Evolutionary conservation across 2,888 invertebrate genomes (phyloP), one percentile per base, ranked within the genome.

Genomic region (Melanostoma scalare): DNA sequence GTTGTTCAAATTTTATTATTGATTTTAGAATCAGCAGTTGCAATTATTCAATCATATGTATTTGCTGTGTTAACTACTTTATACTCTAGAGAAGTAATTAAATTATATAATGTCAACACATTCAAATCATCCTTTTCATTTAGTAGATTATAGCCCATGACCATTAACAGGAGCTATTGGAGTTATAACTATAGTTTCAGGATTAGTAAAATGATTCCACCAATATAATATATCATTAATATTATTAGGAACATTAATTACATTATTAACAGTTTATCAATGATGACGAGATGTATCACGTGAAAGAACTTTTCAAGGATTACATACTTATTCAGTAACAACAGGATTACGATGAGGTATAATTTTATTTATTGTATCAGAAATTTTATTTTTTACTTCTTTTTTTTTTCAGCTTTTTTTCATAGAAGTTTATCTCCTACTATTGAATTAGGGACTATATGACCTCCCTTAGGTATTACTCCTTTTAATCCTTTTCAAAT

Each of bases 351-450:
- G 93, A 78, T 93, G 93, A 92, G 95, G 95, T 86, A 95, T 95
- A 93, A 94, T 95, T 89, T 89, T 95, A 92, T 95, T 95, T 93
- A 94, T 95, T 93, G 89, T 93, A 4, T 95, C 94, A 58, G 94
- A 95, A 93, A 90, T 95, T 86, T 91, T 94, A 86, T 94, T 93
- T 88, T 93, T 94, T 88, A 88, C 93, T 63, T 92, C 92, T n/a
- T 93, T 94, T 89, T 94, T 89, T 94, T 94, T 89, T 93, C 93
- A 91, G 91, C 90, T 79, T 87, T 89, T 56, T 86, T 88, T 78
- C 86, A 90, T 85, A 86, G 88, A 20, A 93, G 92, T 0, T 81
- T 93, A 85, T 90, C 92, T 0, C 93, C 94, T 0, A 89, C 91
- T 40, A 91, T 93, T 87, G 94, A 94, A 91, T 88, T 94, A 89